Evolutionary conservation across 2,113 vertebrate species (phyloP).

Genomic region (Cairina moschata): DNA sequence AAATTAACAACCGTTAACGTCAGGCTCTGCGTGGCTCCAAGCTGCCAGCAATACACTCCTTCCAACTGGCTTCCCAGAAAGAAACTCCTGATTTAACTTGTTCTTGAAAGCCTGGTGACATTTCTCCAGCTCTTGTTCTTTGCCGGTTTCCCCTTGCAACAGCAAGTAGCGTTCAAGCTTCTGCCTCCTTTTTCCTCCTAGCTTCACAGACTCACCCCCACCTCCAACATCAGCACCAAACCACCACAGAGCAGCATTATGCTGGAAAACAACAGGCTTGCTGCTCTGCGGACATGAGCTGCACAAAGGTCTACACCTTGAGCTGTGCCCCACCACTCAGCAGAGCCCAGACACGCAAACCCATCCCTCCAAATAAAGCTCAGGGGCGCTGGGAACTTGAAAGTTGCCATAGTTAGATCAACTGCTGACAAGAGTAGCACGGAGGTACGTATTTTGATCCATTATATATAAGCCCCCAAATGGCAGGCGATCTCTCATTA

Average conservation of each 20-base stretch:
- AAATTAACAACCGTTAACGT: constrained; percentile 69
- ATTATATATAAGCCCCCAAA: background rate
- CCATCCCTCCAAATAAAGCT: fast-evolving
- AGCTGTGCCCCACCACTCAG: background rate
- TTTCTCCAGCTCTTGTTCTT: constrained; percentile 2
- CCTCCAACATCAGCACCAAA: background rate
- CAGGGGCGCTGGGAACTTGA: fast-evolving
- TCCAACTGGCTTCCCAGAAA: constrained; percentile 65
- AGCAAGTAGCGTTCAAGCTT: background rate
- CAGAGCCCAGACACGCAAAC: background rate
- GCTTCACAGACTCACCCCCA: background rate
- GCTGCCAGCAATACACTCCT: constrained; percentile 46
- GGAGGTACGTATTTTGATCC: fast-evolving
- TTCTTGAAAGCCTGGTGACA: constrained; percentile 36
- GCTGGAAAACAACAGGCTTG: background rate
- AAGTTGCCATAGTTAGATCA: fast-evolving
- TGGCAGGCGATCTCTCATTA: background rate
- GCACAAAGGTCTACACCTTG: background rate
- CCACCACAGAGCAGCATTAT: background rate
- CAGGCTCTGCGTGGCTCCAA: constrained; percentile 20
- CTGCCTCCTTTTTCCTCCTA: background rate
- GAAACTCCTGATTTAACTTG: constrained; percentile 22
- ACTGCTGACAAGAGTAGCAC: background rate
- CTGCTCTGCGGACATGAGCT: no score
- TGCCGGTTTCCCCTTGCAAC: constrained; percentile 16